Percentiles rank a stretch among this genome's conserved stretches.
Evolutionary conservation across 2,797 vertebrate genomes (phyloP).

Genomic region (Carcharodon carcharias): DNA sequence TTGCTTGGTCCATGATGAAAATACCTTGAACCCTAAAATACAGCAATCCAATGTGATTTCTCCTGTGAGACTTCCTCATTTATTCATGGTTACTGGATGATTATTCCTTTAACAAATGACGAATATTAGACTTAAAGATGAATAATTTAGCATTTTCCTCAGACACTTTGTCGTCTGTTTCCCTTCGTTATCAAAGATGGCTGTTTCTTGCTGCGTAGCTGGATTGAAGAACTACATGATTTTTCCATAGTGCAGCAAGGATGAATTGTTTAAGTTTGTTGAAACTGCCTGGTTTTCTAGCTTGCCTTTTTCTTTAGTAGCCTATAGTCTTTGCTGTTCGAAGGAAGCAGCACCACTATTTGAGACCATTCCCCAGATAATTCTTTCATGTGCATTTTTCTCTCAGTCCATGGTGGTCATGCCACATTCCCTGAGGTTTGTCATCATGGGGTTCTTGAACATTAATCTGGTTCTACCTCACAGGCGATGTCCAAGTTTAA

Average conservation of each 20-base stretch:
- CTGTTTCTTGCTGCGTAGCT: not conserved
- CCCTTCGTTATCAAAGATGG: not conserved
- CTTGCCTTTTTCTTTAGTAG: no score
- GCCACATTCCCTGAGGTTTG: no score
- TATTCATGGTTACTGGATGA: constrained; percentile 5
- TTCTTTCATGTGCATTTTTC: no score
- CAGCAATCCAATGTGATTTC: not conserved
- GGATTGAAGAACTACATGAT: not conserved
- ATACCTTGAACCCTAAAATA: not conserved
- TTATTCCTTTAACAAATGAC: not conserved
- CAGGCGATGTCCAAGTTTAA: no score
- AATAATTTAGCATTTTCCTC: not conserved
- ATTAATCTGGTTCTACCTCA: no score
- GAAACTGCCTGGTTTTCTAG: no score
- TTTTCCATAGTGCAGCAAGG: not conserved
- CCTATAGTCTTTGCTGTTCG: no score
- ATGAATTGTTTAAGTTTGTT: not conserved
- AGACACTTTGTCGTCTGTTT: not conserved
- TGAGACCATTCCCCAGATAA: no score
- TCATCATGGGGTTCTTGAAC: no score
- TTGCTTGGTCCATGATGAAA: not conserved
- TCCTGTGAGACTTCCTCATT: not conserved
- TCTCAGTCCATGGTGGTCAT: no score
- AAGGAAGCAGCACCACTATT: no score
- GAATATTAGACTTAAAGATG: not conserved